Base-by-base conservation (phyloP, 2,797 vertebrate genomes). In the Pogoniulus pusillus region DNA sequence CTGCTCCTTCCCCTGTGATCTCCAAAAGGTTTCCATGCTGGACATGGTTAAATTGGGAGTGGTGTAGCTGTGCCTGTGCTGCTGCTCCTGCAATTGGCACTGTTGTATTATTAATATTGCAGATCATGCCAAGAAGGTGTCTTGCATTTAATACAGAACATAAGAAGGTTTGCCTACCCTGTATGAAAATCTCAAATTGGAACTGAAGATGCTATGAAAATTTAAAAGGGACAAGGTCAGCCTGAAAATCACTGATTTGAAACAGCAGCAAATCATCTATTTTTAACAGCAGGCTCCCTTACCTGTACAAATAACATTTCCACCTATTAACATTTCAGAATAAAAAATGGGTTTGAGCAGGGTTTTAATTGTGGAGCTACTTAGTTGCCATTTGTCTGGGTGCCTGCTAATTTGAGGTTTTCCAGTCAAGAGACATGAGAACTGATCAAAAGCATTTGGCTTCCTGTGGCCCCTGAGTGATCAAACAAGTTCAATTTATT, bases 61-160 rank as follows among this genome's bases (percentile, higher is more conserved):
- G 82, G 6, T 49, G 47, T 57, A 72, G 95, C 64, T 66, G 68
- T 73, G 93, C 3, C 3, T 66, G 89, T 74, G 45, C 57, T 87
- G 85, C 41, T 91, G 82, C 96, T 55, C 68, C 91, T 89, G 96
- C 96, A 97, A 96, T 97, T 93, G 96, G 93, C 91, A 71, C 94
- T 97, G 92, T 97, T 97, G 84, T 80, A 97, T 97, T 97, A 98
- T 98, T 98, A 96, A 98, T 97, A 94, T 81, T 93, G 64, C 96
- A 93, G 91, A 96, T 95, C 91, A 49, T 95, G 91, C 84, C 79
- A 91, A 62, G 78, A 69, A 94, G 84, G 80, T 90, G 95, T 93
- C 95, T 96, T 82, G 95, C 96, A 94, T 97, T 97, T 97, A 96
- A 94, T 96, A 85, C 6, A 68, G 95, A 96, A 95, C 93, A 94